phyloP scores from a whole-genome alignment of 2,888 invertebrate species.

The Drosophila meridiana region DNA sequence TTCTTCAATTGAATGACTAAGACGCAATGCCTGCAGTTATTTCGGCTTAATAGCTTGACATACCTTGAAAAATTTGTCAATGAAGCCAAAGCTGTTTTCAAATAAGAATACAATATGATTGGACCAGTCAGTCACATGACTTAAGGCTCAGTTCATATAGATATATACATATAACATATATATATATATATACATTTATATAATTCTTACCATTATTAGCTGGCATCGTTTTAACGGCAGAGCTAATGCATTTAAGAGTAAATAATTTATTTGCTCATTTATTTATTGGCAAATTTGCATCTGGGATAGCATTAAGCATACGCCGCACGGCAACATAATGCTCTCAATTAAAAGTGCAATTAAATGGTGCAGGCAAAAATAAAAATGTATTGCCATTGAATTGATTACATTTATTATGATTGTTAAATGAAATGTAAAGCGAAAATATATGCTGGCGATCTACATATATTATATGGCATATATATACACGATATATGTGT shows the following conservation, averaged over 20 bases:
- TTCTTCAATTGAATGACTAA: neutral
- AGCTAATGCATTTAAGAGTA: slow-evolving; percentile 25
- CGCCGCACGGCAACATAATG: slow-evolving; percentile 41
- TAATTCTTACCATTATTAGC: neutral
- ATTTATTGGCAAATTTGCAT: slow-evolving; percentile 15
- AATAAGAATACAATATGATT: neutral
- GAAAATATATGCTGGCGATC: slow-evolving; percentile 31
- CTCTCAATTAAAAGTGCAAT: slow-evolving; percentile 65
- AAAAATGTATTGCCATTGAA: slow-evolving; percentile 48
- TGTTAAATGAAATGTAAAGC: slow-evolving; percentile 43
- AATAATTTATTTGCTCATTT: slow-evolving; percentile 24
- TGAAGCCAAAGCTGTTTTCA: neutral
- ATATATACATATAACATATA: neutral
- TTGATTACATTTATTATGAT: slow-evolving; percentile 55
- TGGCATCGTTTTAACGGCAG: neutral
- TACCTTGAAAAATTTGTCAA: neutral
- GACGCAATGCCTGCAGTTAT: neutral
- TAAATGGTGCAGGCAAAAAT: slow-evolving; percentile 31
- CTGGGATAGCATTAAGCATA: slow-evolving; percentile 33
- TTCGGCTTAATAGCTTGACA: neutral
- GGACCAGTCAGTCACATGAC: neutral
- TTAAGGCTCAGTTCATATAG: neutral
- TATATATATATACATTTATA: neutral
- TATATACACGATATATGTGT: neutral
- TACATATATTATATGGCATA: slow-evolving; percentile 4